Percentiles rank a stretch among this genome's conserved stretches.
Evolutionary conservation across 2,797 vertebrate genomes (phyloP).

Genomic region (Champsocephalus esox): DNA sequence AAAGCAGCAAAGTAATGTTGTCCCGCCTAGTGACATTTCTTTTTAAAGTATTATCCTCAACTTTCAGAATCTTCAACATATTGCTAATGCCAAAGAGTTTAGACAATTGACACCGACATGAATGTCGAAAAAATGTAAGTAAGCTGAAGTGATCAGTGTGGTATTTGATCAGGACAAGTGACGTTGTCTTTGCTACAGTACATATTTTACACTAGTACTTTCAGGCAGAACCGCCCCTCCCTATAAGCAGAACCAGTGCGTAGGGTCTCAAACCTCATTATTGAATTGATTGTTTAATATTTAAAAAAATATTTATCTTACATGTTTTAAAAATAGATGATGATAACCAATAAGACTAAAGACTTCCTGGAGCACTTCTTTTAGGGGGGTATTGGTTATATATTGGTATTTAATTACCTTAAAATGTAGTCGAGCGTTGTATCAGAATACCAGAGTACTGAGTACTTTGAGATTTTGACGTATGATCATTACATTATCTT

Average conservation of each 20-base stretch:
- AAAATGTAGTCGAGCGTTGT: neutral
- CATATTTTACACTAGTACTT: no score
- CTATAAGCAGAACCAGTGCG: no score
- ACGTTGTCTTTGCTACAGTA: no score
- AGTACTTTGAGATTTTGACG: neutral
- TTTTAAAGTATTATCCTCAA: neutral
- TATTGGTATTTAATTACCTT: neutral
- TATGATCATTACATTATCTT: neutral
- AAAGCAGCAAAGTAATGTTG: conserved; percentile 1
- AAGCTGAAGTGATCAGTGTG: neutral
- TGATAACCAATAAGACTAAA: neutral
- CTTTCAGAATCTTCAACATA: neutral
- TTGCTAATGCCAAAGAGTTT: neutral
- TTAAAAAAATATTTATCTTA: no score
- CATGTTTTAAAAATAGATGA: no score
- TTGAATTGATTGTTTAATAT: no score
- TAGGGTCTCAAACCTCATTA: no score
- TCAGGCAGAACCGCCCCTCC: no score
- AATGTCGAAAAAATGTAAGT: neutral
- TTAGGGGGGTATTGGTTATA: neutral
- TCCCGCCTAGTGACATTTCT: neutral
- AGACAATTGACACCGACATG: no score
- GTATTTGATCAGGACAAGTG: neutral
- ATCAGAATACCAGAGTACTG: no score
- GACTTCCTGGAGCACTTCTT: neutral